Conservation (phyloP, 2,888 invertebrate genomes). For the Phalera bucephala region DNA sequence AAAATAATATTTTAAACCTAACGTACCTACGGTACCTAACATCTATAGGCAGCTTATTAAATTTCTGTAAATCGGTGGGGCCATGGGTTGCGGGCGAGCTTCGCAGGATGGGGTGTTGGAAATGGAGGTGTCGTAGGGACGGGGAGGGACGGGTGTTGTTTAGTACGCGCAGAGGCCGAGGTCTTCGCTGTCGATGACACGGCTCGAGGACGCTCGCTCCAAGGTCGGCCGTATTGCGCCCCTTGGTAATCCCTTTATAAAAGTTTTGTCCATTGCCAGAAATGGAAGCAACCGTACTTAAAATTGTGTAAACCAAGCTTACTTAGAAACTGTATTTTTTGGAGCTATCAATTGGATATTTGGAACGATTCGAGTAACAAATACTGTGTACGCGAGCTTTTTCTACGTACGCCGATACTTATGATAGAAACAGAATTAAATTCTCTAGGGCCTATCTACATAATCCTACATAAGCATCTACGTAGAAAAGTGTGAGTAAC, state of each 20-base stretch:
- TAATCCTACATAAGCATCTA: too few relatives aligned
- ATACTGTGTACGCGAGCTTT: too few relatives aligned
- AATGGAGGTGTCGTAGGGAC: slow-evolving; percentile 23
- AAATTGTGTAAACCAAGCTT: slow-evolving; percentile 5
- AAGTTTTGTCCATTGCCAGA: slow-evolving; percentile 32
- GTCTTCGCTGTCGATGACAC: slow-evolving; percentile 73
- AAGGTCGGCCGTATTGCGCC: slow-evolving; percentile 62
- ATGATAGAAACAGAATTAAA: too few relatives aligned
- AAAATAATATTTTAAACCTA: slow-evolving; percentile 1
- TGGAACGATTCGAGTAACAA: too few relatives aligned
- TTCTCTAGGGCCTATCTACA: too few relatives aligned
- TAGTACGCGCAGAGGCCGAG: slow-evolving; percentile 53
- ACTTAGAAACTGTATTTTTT: too few relatives aligned
- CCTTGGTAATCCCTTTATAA: slow-evolving; percentile 36
- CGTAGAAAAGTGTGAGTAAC: too few relatives aligned
- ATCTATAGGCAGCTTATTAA: slow-evolving; percentile 38
- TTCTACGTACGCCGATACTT: too few relatives aligned
- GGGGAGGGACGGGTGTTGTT: slow-evolving; percentile 39
- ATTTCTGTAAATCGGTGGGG: slow-evolving; percentile 49
- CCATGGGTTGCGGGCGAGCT: slow-evolving; percentile 20
- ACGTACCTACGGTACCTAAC: slow-evolving; percentile 3
- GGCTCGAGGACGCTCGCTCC: slow-evolving; percentile 65
- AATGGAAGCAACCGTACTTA: slow-evolving; percentile 25
- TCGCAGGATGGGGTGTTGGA: slow-evolving; percentile 27
- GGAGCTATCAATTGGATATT: too few relatives aligned